phyloP scores from a whole-genome alignment of 2,888 invertebrate genomes.

The Polymixis lichenea region DNA sequence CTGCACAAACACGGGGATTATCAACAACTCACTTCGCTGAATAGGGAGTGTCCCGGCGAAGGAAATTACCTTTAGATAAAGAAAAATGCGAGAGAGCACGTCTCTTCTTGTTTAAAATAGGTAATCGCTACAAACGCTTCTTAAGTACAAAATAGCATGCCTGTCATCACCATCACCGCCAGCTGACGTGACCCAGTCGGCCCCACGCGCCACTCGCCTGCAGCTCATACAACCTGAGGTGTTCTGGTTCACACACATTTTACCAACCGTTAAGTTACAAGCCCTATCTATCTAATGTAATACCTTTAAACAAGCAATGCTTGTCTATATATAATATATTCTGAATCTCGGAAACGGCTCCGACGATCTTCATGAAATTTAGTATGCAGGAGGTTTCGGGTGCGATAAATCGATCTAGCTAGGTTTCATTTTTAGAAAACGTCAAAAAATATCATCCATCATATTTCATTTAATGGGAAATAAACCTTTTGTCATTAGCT shows the following conservation, averaged over 20 bases:
- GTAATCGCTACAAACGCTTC: background rate
- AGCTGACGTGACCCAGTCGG: background rate
- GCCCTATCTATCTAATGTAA: background rate
- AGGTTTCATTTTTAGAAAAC: no score
- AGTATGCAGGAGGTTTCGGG: no score
- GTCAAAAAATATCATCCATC: no score
- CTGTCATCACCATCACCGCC: background rate
- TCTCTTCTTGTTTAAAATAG: background rate
- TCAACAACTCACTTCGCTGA: constrained; percentile 42
- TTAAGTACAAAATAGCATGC: no score
- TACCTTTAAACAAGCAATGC: no score
- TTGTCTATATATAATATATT: no score
- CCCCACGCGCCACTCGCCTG: background rate
- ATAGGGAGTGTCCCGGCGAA: constrained; percentile 52
- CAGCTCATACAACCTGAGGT: background rate
- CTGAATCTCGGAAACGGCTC: no score
- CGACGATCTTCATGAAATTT: no score
- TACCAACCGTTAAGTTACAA: background rate
- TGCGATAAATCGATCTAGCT: no score
- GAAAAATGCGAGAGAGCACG: constrained; percentile 31
- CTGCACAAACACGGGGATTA: constrained; percentile 57
- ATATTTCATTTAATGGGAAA: background rate
- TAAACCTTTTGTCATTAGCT: background rate
- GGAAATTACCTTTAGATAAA: constrained; percentile 47
- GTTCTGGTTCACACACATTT: background rate